Evolutionary conservation across 1,140 invertebrate genomes (phyloP), one percentile per base, ranked within the genome.

Genomic region (Heliconius melpomene): DNA sequence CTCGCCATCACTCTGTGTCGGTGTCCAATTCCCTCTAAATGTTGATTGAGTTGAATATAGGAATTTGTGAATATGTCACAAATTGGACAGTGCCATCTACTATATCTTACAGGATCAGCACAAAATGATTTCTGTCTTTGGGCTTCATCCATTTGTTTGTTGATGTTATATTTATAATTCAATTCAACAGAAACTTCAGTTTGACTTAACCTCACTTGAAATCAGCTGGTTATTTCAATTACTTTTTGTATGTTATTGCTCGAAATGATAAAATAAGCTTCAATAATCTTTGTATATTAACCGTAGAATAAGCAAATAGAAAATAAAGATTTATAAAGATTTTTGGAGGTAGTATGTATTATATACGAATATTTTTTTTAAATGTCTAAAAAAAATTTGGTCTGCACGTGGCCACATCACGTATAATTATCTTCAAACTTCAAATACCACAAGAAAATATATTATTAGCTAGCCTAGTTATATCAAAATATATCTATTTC

Each of bases 31-130:
- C 93, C 91, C 82, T 92, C 85, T 74, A 93, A 79, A 88, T 94
- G 93, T 76, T 94, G 88, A 83, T 87, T 89, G 80, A 92, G 88
- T 86, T 94, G 91, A 83, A 85, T 89, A 79, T 86, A 86, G 1
- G 91, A 93, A 84, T 94, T 94, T 50, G 93, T 90, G 75, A 84
- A 88, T 76, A 91, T 86, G 72, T 89, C 78, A 82, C 93, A 94
- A 71, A 83, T 74, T 16, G 82, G 71, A 81, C 93, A 94, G 83
- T 91, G 86, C 81, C 87, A 93, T 78, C 87, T 87, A 76, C 80
- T 84, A 74, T 87, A 85, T 85, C 87, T 89, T 74, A 77, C 38
- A n/a, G 72, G 16, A 13, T 66, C 23, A 66, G 5, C 13, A 66
- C 75, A 52, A 40, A 66, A 40, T 26, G 50, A 16, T 80, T 77